Conservation (phyloP, 2,888 invertebrate genomes). For the Amphimallon solstitiale region DNA sequence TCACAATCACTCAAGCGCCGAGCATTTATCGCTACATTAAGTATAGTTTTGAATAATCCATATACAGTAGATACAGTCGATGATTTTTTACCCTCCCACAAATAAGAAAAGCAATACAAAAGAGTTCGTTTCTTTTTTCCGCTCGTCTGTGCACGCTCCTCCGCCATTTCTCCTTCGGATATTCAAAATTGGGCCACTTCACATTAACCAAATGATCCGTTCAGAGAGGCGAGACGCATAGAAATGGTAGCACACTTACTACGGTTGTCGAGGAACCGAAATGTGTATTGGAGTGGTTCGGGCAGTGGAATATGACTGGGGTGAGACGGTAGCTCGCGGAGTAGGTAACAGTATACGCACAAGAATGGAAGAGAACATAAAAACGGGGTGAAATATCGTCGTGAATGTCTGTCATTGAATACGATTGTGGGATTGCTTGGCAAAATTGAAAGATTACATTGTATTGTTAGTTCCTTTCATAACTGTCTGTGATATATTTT, state of each 20-base stretch:
- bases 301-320: too few species aligned
- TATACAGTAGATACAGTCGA: conserved; percentile 46
- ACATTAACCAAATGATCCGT: conserved; percentile 27
- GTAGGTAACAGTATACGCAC: not conserved
- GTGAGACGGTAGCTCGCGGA: too few species aligned
- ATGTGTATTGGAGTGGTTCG: not conserved
- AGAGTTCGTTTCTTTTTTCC: not conserved
- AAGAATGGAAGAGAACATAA: conserved; percentile 48
- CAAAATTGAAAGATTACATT: conserved; percentile 61
- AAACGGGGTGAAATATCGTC: conserved; percentile 58
- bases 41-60: conserved; percentile 60
- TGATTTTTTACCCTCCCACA: conserved; percentile 40
- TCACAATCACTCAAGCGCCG: conserved; percentile 15
- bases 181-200: conserved; percentile 54
- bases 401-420: conserved; percentile 56
- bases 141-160: not conserved
- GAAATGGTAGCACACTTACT: not conserved
- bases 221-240: not conserved
- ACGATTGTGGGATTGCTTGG: conserved; percentile 58
- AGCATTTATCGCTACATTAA: conserved; percentile 63
- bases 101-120: conserved; percentile 34
- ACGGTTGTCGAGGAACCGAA: not conserved
- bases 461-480: conserved; percentile 53
- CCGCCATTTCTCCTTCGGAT: not conserved
- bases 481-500: conserved; percentile 36